Conservation (phyloP, 2,113 vertebrate genomes). For the Donacobius atricapilla region DNA sequence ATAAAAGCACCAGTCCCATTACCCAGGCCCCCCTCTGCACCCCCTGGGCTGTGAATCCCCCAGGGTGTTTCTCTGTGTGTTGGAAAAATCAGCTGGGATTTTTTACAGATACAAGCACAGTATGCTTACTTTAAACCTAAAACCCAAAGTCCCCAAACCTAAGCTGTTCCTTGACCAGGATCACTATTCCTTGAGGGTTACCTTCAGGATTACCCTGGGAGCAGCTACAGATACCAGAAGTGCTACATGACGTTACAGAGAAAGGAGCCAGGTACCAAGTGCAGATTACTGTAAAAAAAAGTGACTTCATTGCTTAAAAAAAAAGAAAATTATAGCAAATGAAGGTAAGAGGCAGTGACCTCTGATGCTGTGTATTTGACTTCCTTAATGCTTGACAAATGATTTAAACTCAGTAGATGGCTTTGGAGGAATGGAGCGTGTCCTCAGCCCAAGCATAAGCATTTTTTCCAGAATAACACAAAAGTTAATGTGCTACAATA, state of each 20-base stretch:
- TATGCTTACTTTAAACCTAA: background rate
- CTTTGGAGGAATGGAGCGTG: conserved; percentile 17
- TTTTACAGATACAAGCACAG: background rate
- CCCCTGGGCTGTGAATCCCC: background rate
- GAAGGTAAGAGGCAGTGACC: conserved; percentile 27
- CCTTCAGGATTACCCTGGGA: background rate
- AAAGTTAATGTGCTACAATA: conserved; percentile 56
- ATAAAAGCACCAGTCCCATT: background rate
- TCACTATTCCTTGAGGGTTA: background rate
- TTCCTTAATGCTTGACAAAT: conserved; percentile 9
- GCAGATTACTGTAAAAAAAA: background rate
- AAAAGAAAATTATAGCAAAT: background rate
- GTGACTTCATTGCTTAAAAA: background rate
- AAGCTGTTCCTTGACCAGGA: background rate
- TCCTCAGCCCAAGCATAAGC: background rate
- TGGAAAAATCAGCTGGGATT: conserved; percentile 1
- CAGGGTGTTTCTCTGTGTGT: background rate
- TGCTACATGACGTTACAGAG: background rate
- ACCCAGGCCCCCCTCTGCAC: background rate
- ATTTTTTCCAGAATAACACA: conserved; percentile 34
- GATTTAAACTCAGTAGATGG: background rate
- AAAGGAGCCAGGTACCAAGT: background rate
- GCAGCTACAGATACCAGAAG: background rate
- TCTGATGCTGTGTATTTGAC: background rate
- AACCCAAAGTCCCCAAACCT: background rate